Conservation (phyloP, 23 tunicate genomes). For the Diplosoma virens region DNA sequence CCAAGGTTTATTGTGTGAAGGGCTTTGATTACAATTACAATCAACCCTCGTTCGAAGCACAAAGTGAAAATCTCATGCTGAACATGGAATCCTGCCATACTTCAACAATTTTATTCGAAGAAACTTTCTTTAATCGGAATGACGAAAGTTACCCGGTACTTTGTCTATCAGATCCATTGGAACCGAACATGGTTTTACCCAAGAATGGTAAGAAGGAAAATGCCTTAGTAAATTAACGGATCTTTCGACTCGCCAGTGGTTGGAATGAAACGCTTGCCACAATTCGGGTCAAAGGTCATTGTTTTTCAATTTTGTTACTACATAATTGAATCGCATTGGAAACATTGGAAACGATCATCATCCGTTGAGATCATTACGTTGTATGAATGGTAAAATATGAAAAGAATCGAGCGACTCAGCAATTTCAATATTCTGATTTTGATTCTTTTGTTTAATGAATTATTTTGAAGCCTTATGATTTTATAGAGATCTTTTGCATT, state of each 20-base stretch:
- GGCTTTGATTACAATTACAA: slow-evolving; percentile 69
- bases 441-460: too few relatives aligned
- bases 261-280: too few relatives aligned
- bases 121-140: slow-evolving; percentile 85
- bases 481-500: too few relatives aligned
- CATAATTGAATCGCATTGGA: not conserved
- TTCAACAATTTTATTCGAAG: slow-evolving; percentile 72
- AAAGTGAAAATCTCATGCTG: slow-evolving; percentile 52
- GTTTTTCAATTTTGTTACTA: not conserved
- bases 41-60: slow-evolving; percentile 52
- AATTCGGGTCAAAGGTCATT: not conserved
- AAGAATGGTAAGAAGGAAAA: slow-evolving; percentile 24
- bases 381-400: too few relatives aligned
- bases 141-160: slow-evolving; percentile 85
- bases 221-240: too few relatives aligned
- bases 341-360: too few relatives aligned
- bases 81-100: slow-evolving; percentile 63
- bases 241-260: too few relatives aligned
- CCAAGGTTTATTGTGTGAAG: slow-evolving; percentile 53
- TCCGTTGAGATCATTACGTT: too few relatives aligned
- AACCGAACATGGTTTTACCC: slow-evolving; percentile 46
- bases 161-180: slow-evolving; percentile 81
- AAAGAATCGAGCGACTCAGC: too few relatives aligned
- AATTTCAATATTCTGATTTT: too few relatives aligned
- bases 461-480: too few relatives aligned